Evolutionary conservation across 2,888 invertebrate genomes (phyloP).

Genomic region (Achlya flavicornis): DNA sequence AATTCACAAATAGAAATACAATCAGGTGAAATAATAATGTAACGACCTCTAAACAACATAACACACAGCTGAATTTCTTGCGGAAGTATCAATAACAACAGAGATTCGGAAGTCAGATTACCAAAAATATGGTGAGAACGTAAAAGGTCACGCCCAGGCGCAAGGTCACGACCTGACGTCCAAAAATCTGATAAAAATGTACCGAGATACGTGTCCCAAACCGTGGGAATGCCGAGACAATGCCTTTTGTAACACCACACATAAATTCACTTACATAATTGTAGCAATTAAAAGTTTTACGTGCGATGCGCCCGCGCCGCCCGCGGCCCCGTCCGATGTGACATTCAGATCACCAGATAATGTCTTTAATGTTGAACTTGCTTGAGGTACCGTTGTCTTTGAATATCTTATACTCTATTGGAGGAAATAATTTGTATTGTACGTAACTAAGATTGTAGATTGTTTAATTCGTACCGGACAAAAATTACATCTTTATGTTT

Average conservation of each 20-base stretch:
- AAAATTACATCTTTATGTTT: no score
- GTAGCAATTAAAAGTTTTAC: slow-evolving; percentile 70
- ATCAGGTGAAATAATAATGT: background rate
- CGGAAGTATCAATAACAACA: slow-evolving; percentile 54
- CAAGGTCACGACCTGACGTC: slow-evolving; percentile 68
- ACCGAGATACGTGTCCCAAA: slow-evolving; percentile 63
- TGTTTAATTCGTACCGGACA: background rate
- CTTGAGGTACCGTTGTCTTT: slow-evolving; percentile 24
- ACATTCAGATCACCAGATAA: slow-evolving; percentile 44
- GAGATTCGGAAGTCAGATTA: slow-evolving; percentile 59
- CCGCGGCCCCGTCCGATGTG: slow-evolving; percentile 27
- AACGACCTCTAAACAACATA: background rate
- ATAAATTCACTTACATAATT: slow-evolving; percentile 73
- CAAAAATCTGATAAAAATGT: slow-evolving; percentile 64
- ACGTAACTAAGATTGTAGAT: background rate
- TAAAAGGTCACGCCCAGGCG: slow-evolving; percentile 62
- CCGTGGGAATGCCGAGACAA: slow-evolving; percentile 70
- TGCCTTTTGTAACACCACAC: slow-evolving; percentile 58
- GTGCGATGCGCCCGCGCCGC: slow-evolving; percentile 30
- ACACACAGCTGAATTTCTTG: background rate
- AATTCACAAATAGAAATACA: background rate
- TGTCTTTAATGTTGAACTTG: slow-evolving; percentile 30
- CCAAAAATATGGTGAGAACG: slow-evolving; percentile 48
- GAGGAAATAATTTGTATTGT: background rate
- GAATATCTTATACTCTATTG: background rate